These are phyloP conservation scores for Tylochromis polylepis DNA, from an alignment of 2,113 vertebrate species.

Conservation along the genomic window DNA sequence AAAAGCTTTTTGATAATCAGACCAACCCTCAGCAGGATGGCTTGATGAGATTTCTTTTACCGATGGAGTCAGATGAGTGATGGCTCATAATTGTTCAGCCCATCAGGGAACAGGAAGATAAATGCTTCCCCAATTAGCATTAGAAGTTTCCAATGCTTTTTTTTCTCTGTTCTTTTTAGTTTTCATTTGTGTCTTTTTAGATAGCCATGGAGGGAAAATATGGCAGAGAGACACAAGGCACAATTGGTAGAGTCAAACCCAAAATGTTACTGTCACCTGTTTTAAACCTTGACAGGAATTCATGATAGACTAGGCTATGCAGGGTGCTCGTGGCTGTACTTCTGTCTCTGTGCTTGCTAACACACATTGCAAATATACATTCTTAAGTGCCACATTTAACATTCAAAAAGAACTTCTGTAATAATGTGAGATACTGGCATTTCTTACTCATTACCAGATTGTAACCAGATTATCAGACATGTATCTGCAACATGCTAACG, in stretches of 20 bases:
- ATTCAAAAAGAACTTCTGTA: not conserved
- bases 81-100: conserved; percentile 8
- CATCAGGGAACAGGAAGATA: conserved; percentile 13
- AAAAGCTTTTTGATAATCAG: not conserved
- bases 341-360: not conserved
- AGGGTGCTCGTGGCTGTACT: not conserved
- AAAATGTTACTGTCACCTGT: not conserved
- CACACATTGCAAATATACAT: not conserved
- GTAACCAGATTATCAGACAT: not conserved
- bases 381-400: not conserved
- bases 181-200: not conserved
- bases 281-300: not conserved
- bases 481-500: not conserved
- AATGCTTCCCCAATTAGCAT: conserved; percentile 19
- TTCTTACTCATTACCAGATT: not conserved
- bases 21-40: not conserved
- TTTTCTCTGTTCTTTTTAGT: not conserved
- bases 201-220: not conserved
- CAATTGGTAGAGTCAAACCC: not conserved
- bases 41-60: not conserved
- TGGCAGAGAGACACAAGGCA: not conserved
- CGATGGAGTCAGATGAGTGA: conserved; percentile 8
- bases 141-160: not conserved
- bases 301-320: not conserved
- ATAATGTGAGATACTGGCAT: not conserved